Percentiles rank a stretch among this genome's conserved stretches.
phyloP scores from a whole-genome alignment of 2,888 invertebrate species.

The Pachycephus smyrnensis region DNA sequence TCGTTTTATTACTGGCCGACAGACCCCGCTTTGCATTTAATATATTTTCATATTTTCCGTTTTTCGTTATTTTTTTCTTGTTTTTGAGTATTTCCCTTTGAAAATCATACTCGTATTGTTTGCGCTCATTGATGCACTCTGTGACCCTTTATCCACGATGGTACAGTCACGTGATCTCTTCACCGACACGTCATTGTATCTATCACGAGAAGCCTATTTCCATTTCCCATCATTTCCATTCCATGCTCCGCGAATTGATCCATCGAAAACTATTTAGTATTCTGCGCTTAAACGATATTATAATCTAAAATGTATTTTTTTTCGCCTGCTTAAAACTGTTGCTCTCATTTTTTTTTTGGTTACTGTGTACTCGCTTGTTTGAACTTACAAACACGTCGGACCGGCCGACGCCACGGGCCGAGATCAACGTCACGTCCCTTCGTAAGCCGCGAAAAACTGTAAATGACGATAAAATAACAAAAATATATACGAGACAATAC shows the following conservation, averaged over 20 bases:
- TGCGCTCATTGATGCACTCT: not conserved
- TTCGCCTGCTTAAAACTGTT: not conserved
- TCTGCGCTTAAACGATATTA: not conserved
- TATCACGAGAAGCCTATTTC: not conserved
- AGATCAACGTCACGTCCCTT: not conserved
- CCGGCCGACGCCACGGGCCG: not conserved
- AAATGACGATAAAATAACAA: not conserved
- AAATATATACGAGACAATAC: not conserved
- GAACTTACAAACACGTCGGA: not conserved
- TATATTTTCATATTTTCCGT: conserved; percentile 18
- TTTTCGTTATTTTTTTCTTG: conserved; percentile 9
- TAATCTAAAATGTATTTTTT: not conserved
- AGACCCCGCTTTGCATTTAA: conserved; percentile 42
- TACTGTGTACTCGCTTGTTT: not conserved
- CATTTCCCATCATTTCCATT: not conserved
- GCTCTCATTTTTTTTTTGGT: not conserved
- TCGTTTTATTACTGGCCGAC: conserved; percentile 62
- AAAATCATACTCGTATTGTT: not conserved
- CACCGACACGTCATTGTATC: not conserved
- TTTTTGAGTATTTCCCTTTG: not conserved
- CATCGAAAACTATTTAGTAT: not conserved
- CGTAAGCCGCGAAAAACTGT: not conserved
- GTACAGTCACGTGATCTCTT: not conserved
- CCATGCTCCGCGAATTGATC: not conserved
- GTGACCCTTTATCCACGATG: not conserved